A percentile compares a stretch with the other conserved stretches of the same genome.
Conservation (phyloP, 2,888 invertebrate genomes). For the Deilephila elpenor region DNA sequence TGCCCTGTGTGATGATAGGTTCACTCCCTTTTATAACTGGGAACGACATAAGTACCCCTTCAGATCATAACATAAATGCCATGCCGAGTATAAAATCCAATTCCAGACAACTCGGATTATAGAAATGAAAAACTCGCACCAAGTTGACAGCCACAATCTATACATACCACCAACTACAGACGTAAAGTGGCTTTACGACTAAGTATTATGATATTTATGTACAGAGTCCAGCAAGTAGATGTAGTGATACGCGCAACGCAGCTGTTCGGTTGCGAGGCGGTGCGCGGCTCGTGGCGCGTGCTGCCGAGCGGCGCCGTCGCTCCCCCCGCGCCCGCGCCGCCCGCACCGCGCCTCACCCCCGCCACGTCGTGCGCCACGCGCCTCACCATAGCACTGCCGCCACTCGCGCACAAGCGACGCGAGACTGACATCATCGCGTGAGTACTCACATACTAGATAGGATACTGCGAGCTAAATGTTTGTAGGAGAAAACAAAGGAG, state of each 20-base stretch:
- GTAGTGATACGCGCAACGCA: constrained; percentile 60
- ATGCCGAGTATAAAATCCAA: no score
- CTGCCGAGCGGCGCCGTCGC: constrained; percentile 33
- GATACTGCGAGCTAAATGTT: background rate
- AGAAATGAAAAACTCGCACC: no score
- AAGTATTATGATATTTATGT: background rate
- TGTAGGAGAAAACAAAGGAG: background rate
- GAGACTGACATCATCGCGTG: constrained; percentile 57
- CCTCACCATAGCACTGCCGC: constrained; percentile 48
- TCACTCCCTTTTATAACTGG: no score
- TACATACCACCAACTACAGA: no score
- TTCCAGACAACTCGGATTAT: no score
- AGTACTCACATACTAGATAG: constrained; percentile 34
- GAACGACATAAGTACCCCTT: no score
- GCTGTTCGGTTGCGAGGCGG: constrained; percentile 50
- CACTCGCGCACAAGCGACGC: constrained; percentile 48
- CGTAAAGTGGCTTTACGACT: no score
- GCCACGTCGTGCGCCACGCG: constrained; percentile 6
- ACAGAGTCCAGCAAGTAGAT: constrained; percentile 48
- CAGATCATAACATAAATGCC: no score
- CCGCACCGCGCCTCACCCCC: constrained; percentile 33
- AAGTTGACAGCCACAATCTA: no score
- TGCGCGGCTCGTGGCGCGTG: constrained; percentile 48
- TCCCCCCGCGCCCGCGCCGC: constrained; percentile 37
- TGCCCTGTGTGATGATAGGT: no score